A percentile compares a stretch with the other conserved stretches of the same genome.
phyloP scores from a whole-genome alignment of 2,113 vertebrate genomes.

The Trinectes maculatus region DNA sequence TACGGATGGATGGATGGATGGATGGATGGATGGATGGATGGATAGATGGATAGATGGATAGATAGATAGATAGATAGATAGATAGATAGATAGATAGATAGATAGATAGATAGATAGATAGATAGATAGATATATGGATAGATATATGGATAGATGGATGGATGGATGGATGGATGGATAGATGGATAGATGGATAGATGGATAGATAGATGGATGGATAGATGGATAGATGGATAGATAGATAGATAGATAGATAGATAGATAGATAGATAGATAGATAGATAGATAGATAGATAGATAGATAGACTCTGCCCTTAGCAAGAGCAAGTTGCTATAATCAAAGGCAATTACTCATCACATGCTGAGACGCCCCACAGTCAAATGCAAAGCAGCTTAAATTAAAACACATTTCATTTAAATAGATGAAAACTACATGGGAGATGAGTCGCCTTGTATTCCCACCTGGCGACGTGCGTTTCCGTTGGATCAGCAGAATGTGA shows the following conservation, averaged over 20 bases:
- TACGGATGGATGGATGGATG: too few relatives aligned
- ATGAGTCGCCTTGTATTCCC: conserved; percentile 58
- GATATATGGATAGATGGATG: too few relatives aligned
- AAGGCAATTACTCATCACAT: conserved; percentile 67
- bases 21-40: too few relatives aligned
- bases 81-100: too few relatives aligned
- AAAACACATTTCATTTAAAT: conserved; percentile 75
- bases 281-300: conserved; percentile 36
- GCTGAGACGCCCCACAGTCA: conserved; percentile 77
- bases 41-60: too few relatives aligned
- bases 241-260: not conserved
- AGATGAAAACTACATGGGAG: conserved; percentile 66
- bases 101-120: too few relatives aligned
- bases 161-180: too few relatives aligned
- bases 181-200: too few relatives aligned
- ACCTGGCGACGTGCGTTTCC: conserved; percentile 64
- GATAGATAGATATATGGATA: too few relatives aligned
- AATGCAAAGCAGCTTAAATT: conserved; percentile 79
- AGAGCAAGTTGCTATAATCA: conserved; percentile 69
- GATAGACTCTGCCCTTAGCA: conserved; percentile 40
- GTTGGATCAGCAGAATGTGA: conserved; percentile 64
- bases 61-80: too few relatives aligned
- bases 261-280: conserved; percentile 14
- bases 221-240: not conserved
- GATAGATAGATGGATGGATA: too few relatives aligned